Base-by-base conservation (phyloP, 2,113 vertebrate genomes). In the Micromys minutus region DNA sequence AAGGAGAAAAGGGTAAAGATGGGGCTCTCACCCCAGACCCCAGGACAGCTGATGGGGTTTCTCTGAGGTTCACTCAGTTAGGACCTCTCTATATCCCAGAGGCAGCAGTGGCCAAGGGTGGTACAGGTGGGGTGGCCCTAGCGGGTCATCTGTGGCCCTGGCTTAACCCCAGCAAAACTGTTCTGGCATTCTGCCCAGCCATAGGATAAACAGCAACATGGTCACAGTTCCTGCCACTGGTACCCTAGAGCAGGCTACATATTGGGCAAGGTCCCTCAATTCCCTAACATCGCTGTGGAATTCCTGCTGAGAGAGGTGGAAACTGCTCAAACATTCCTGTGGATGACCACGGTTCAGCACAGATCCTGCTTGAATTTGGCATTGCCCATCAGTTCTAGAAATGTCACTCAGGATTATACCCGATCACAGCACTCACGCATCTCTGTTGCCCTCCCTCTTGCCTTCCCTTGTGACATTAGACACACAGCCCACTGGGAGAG, bases 1-100 rank as follows among this genome's bases (percentile, higher is more conserved):
- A 59, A 69, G 65, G 50, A 31, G 59, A 65, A 31, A 47, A 11
- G 13, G 24, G 36, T 65, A 67, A 96, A 8, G 71, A 88, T 5
- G 0, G 0, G 24, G 77, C 94, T 87, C 69, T n/a, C 1, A 17
- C 50, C 80, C 26, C 42, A 65, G 86, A 55, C 57, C 45, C 45
- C 65, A 87, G 81, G 24, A 45, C 42, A 67, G 13, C 7, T 6
- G 39, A 36, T 86, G 34, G 72, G 21, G 29, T 42, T 34, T 47
- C 57, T 31, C 79, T 59, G 36, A 81, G 36, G 77, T 21, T 57
- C 19, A 24, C 24, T 83, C 80, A 61, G n/a, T 17, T 39, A 42
- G 67, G 86, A 16, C 79, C 86, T 91, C 85, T 16, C 63, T 89
- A 8, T 90, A 34, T 52, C 57, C 69, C 55, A 45, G 36, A 87